These are phyloP conservation scores for Paramisgurnus dabryanus DNA, from an alignment of 2,113 vertebrate genomes.

Conservation along the genomic window DNA sequence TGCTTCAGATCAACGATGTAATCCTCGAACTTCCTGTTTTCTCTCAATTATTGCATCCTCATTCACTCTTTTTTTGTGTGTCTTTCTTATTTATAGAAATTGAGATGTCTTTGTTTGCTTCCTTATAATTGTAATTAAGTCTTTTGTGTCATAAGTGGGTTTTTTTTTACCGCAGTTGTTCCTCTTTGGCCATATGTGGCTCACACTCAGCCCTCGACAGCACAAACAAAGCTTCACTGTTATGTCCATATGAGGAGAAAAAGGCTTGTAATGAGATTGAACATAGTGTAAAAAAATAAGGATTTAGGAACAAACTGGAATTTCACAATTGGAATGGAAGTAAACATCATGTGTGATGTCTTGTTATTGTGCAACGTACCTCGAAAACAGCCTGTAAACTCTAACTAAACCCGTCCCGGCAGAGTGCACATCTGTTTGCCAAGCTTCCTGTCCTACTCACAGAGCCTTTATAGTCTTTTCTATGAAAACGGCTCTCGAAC, in stretches of 20 bases:
- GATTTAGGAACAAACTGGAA: neutral
- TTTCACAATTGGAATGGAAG: neutral
- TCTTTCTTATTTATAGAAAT: neutral
- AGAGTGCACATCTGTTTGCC: neutral
- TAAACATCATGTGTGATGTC: neutral
- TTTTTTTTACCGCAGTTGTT: neutral
- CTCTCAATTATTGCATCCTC: neutral
- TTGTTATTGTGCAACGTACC: neutral
- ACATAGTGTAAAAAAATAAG: neutral
- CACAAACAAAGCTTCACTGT: constrained; percentile 66
- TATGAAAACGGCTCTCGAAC: neutral
- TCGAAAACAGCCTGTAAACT: constrained; percentile 2
- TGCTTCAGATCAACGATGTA: constrained; percentile 16
- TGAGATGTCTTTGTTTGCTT: neutral
- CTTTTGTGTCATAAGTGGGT: neutral
- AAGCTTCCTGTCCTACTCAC: neutral
- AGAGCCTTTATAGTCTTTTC: neutral
- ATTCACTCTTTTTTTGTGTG: neutral
- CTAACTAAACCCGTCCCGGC: neutral
- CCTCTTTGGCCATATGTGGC: constrained; percentile 59
- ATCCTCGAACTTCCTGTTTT: constrained; percentile 12
- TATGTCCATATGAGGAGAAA: constrained; percentile 54
- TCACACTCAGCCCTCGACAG: constrained; percentile 54
- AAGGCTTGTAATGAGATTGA: constrained; percentile 18
- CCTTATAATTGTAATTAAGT: neutral